Conservation (phyloP, 2,888 invertebrate species). For the Megamerina dolium region DNA sequence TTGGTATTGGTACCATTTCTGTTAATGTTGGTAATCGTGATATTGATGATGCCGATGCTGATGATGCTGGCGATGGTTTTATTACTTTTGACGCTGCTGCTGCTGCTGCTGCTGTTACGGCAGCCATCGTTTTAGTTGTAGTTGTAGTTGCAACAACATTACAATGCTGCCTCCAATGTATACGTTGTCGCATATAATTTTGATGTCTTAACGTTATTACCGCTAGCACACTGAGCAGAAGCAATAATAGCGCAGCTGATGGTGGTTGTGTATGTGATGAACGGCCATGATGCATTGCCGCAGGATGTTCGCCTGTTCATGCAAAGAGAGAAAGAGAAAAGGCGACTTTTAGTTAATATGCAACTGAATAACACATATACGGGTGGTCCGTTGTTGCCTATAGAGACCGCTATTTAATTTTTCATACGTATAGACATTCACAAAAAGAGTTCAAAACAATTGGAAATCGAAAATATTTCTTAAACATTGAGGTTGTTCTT, state of each 20-base stretch:
- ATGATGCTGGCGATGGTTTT: neutral
- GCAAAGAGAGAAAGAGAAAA: conserved; percentile 3
- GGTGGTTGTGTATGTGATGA: conserved; percentile 35
- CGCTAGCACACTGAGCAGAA: conserved; percentile 35
- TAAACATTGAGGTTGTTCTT: too few relatives aligned
- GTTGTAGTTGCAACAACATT: conserved; percentile 19
- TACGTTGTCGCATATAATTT: conserved; percentile 21
- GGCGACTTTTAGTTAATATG: neutral
- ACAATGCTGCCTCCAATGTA: conserved; percentile 30
- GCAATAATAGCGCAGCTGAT: conserved; percentile 29
- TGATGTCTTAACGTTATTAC: conserved; percentile 25
- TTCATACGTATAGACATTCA: too few relatives aligned
- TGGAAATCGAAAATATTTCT: too few relatives aligned
- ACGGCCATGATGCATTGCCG: conserved; percentile 74
- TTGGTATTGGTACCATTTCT: neutral
- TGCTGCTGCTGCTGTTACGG: conserved; percentile 3
- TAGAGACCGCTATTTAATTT: too few relatives aligned
- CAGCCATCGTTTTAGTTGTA: conserved; percentile 2
- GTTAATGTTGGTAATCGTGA: conserved; percentile 5
- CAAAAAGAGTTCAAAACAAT: too few relatives aligned
- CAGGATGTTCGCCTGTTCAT: conserved; percentile 71
- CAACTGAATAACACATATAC: neutral
- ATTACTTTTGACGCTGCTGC: conserved; percentile 1
- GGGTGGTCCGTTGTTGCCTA: neutral
- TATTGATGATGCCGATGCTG: neutral